A percentile compares a stretch with the other conserved stretches of the same genome.
Conservation (phyloP, 2,113 vertebrate genomes). For the Scortum barcoo region DNA sequence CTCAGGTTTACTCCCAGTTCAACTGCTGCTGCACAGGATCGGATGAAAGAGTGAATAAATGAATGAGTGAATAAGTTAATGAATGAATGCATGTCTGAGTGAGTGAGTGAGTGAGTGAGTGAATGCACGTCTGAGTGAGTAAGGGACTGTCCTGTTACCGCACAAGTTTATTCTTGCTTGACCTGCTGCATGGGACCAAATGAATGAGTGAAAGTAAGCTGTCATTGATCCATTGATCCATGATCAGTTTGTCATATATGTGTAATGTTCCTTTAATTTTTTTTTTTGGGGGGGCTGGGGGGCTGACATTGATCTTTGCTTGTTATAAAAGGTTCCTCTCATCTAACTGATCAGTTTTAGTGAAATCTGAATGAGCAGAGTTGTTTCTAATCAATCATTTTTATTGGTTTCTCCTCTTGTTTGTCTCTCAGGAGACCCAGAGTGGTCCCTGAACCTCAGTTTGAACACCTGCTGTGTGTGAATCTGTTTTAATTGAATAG, state of each 20-base stretch:
- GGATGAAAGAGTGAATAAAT: too few relatives aligned
- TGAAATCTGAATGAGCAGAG: too few relatives aligned
- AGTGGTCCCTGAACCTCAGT: neutral
- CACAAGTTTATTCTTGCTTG: too few relatives aligned
- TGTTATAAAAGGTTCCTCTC: conserved; percentile 8
- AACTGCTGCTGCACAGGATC: too few relatives aligned
- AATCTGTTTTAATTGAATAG: too few relatives aligned
- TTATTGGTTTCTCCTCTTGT: neutral
- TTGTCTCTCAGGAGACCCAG: neutral
- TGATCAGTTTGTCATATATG: too few relatives aligned
- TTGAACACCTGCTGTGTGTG: neutral
- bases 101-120: neutral
- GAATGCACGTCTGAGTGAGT: conserved; percentile 10
- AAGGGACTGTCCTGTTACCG: too few relatives aligned
- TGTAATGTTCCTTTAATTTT: neutral
- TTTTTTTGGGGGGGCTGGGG: too few relatives aligned
- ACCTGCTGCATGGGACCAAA: too few relatives aligned
- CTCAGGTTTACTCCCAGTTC: too few relatives aligned
- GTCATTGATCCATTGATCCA: neutral
- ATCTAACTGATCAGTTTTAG: conserved; percentile 8
- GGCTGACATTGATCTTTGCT: conserved; percentile 24
- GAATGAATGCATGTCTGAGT: too few relatives aligned
- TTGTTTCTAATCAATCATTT: neutral
- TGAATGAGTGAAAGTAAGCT: neutral
- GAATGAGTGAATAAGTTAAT: too few relatives aligned